phyloP scores from a whole-genome alignment of 2,888 invertebrate species.

The Embidobia sp. region DNA sequence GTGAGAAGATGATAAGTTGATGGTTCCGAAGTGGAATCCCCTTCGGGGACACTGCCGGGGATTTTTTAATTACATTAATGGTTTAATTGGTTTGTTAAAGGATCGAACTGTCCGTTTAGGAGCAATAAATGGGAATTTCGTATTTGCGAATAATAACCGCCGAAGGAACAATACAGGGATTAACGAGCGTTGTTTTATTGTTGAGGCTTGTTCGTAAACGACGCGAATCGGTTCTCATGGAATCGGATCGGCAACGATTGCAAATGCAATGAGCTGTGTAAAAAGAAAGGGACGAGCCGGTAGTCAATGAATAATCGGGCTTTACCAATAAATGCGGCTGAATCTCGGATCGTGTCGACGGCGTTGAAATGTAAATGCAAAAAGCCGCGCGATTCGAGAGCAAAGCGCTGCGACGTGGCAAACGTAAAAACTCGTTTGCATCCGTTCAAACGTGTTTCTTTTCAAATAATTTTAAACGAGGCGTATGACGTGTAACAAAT shows the following conservation, averaged over 20 bases:
- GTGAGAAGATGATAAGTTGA: too few relatives aligned
- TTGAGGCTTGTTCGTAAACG: conserved; percentile 47
- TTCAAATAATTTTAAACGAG: conserved; percentile 29
- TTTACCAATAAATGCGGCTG: conserved; percentile 31
- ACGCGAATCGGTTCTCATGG: conserved; percentile 61
- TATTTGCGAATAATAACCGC: background rate
- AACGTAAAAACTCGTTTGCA: conserved; percentile 42
- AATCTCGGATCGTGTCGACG: conserved; percentile 32
- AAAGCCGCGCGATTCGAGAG: conserved; percentile 36
- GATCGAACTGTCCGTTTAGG: background rate
- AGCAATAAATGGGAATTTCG: background rate
- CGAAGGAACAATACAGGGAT: conserved; percentile 27
- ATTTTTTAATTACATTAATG: too few relatives aligned
- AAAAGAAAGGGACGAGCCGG: conserved; percentile 52
- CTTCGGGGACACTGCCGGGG: too few relatives aligned
- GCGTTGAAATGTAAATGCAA: conserved; percentile 53
- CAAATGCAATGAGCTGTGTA: conserved; percentile 55
- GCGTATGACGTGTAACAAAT: conserved; percentile 58
- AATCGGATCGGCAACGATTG: conserved; percentile 57
- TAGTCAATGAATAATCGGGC: conserved; percentile 52
- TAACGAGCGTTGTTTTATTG: conserved; percentile 37
- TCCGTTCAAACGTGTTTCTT: conserved; percentile 19
- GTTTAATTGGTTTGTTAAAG: too few relatives aligned
- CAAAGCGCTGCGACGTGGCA: conserved; percentile 13
- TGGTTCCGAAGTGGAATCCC: too few relatives aligned